phyloP scores from a whole-genome alignment of 2,888 invertebrate genomes.

The Ennomos quercinarius region DNA sequence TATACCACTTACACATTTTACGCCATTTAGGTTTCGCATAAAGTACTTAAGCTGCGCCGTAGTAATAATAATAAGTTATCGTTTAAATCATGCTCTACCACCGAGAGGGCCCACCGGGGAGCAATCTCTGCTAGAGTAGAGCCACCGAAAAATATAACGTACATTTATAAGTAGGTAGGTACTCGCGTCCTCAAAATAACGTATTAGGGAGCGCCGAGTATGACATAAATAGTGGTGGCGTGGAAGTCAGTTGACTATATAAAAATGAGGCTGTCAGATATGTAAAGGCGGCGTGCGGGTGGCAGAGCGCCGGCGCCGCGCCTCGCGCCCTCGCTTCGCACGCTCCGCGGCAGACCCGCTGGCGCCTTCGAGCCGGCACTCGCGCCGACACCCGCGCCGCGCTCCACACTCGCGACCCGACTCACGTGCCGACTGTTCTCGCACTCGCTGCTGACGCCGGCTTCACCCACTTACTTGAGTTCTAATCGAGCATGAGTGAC shows the following conservation, averaged over 20 bases:
- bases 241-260: constrained; percentile 84
- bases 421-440: constrained; percentile 47
- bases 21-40: constrained; percentile 23
- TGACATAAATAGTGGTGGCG: constrained; percentile 83
- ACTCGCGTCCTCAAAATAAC: constrained; percentile 78
- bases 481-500: constrained; percentile 60
- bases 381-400: constrained; percentile 44
- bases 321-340: constrained; percentile 61
- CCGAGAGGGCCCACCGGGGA: constrained; percentile 59
- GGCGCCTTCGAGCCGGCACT: constrained; percentile 68
- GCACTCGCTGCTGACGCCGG: constrained; percentile 29
- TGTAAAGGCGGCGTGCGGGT: constrained; percentile 63
- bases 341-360: constrained; percentile 74
- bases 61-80: constrained; percentile 52
- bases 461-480: constrained; percentile 41
- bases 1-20: constrained; percentile 34
- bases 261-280: constrained; percentile 80
- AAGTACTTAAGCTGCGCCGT: constrained; percentile 33
- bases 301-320: constrained; percentile 80
- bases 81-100: constrained; percentile 61
- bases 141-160: constrained; percentile 66
- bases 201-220: constrained; percentile 79
- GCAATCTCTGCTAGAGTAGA: constrained; percentile 60
- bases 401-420: constrained; percentile 42
- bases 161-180: constrained; percentile 63